Base-by-base conservation (phyloP, 2,113 vertebrate species). In the Myodes glareolus region DNA sequence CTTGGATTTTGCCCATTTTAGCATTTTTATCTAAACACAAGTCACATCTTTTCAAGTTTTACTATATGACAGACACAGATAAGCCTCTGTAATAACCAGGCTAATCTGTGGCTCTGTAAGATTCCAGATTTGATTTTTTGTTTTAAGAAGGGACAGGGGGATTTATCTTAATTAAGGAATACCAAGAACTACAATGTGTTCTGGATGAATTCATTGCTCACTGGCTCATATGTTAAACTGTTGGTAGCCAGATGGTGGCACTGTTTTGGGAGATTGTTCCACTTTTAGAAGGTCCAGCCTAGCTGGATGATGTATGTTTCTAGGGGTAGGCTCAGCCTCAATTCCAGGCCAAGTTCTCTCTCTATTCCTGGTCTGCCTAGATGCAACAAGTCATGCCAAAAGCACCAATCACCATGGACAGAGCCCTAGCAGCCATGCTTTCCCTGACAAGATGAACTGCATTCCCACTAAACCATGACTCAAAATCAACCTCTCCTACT, bases 31-130 rank as follows among this genome's bases (percentile, higher is more conserved):
- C 67, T 47, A 8, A 65, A 87, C 21, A 92, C 52, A 97, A 95
- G 85, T 84, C 7, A 80, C 75, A n/a, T n/a, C 61, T 90, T 92
- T 92, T 95, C 50, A 61, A 96, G 77, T 72, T 82, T 96, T 55
- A 67, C 63, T 67, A 67, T 50, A 81, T 36, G 19, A n/a, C 82
- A 87, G 77, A 92, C 33, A 92, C 31, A 91, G 88, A 94, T 55
- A 88, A 14, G 72, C 14, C 88, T 93, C 27, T 77, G 50, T 77
- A 75, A 76, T 89, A 29, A 70, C 65, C 78, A 81, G 77, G 72
- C 42, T 92, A n/a, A 9, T 91, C 39, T 86, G 33, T 63, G 58
- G 52, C 65, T 96, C 76, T 42, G 1, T 88, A 80, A 88, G 42
- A 88, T 17, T 50, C 65, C 33, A 70, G 63, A 47, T 68, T 36